phyloP scores from a whole-genome alignment of 2,888 invertebrate species.

The Shargacucullia verbasci region DNA sequence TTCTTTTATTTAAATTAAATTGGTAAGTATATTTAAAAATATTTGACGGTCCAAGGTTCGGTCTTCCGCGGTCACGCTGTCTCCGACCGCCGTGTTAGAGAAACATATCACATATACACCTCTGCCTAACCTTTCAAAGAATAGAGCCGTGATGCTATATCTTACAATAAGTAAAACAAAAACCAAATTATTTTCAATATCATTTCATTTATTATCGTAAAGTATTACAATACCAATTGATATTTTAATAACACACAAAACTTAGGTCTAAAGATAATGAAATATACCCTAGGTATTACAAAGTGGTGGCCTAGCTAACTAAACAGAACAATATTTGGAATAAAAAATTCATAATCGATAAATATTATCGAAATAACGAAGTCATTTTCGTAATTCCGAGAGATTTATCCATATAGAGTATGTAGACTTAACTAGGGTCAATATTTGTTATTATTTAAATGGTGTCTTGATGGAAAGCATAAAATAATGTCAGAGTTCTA shows the following conservation, averaged over 20 bases:
- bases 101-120: no score
- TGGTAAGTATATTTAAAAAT: no score
- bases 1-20: no score
- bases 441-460: slow-evolving; percentile 34
- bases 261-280: slow-evolving; percentile 72
- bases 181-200: slow-evolving; percentile 54
- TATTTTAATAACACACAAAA: slow-evolving; percentile 67
- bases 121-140: no score
- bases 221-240: slow-evolving; percentile 75
- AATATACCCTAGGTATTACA: slow-evolving; percentile 65
- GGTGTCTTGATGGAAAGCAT: slow-evolving; percentile 6
- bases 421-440: slow-evolving; percentile 49
- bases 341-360: slow-evolving; percentile 72
- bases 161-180: slow-evolving; percentile 19
- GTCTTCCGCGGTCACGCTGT: no score
- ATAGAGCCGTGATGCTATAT: no score
- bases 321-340: slow-evolving; percentile 70
- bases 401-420: slow-evolving; percentile 72
- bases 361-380: slow-evolving; percentile 81
- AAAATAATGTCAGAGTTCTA: no score
- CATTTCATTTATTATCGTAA: slow-evolving; percentile 73
- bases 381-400: slow-evolving; percentile 80
- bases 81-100: no score
- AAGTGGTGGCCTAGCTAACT: slow-evolving; percentile 72
- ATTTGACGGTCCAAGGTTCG: no score